A percentile compares a stretch with the other conserved stretches of the same genome.
Evolutionary conservation across 2,113 vertebrate genomes (phyloP).

Genomic region (Planiliza haematocheilus): DNA sequence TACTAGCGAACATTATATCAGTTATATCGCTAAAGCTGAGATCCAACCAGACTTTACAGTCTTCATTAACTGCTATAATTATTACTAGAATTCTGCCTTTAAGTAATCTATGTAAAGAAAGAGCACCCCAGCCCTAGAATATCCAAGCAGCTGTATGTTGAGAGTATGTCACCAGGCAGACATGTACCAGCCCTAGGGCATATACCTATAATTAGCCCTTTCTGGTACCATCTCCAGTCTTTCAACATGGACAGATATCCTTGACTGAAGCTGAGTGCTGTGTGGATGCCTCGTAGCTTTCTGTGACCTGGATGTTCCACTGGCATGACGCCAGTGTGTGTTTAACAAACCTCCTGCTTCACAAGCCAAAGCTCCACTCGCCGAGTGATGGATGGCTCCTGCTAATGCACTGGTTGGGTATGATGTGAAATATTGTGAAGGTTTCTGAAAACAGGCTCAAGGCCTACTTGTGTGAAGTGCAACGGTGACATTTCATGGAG

Average conservation of each 20-base stretch:
- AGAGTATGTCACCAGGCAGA: slow-evolving; percentile 56
- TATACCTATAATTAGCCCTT: slow-evolving; percentile 75
- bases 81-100: background rate
- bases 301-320: slow-evolving; percentile 56
- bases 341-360: slow-evolving; percentile 40
- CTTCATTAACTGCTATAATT: background rate
- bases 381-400: slow-evolving; percentile 43
- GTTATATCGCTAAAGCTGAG: background rate
- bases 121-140: slow-evolving; percentile 26
- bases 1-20: background rate
- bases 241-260: slow-evolving; percentile 41
- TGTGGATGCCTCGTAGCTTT: slow-evolving; percentile 32
- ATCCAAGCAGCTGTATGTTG: slow-evolving; percentile 41
- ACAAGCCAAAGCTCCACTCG: slow-evolving; percentile 26
- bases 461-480: background rate
- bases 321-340: slow-evolving; percentile 47
- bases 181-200: slow-evolving; percentile 55
- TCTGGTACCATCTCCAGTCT: slow-evolving; percentile 32
- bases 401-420: slow-evolving; percentile 32
- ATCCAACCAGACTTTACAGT: background rate
- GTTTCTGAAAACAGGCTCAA: slow-evolving; percentile 6
- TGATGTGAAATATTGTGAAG: slow-evolving; percentile 5
- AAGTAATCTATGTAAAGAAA: background rate
- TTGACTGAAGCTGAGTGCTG: slow-evolving; percentile 47
- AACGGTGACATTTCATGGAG: slow-evolving; percentile 16